Evolutionary conservation across 2,113 vertebrate species (phyloP), one percentile per base, ranked within the genome.

Genomic region (Sakesphorus luctuosus): DNA sequence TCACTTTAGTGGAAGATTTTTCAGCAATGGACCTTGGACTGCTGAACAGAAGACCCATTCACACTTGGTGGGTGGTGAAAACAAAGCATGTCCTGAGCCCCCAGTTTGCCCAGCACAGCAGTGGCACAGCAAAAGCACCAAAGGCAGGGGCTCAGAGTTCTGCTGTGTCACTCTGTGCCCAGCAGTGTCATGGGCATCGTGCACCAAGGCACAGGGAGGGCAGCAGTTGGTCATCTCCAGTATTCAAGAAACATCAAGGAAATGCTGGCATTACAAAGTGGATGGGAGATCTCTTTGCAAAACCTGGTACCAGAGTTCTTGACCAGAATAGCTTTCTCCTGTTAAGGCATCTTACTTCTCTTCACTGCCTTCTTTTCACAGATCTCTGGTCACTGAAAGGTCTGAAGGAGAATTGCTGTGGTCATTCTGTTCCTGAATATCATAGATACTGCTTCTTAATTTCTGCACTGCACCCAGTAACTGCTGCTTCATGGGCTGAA

Each of bases 111-210:
- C 80, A 69, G 46, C 11, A 2, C 28, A 19, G 3, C 23, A 44
- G 58, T 19, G 71, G 26, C 78, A 36, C 0, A 0, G 44, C 47
- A n/a, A n/a, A n/a, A n/a, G 35, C 71, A 71, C 36, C 46, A 46
- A 16, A n/a, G 18, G 8, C n/a, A 25, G 78, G 8, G 31, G 75
- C 59, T 47, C 47, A 61, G 40, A 47, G 28, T 33, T 65, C 63
- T 80, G 31, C 85, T 65, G 28, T 67, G 67, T 11, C 43, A 15
- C 47, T 20, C 8, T 56, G 20, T 46, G 52, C 53, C 66, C 61
- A 18, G 0, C 4, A 26, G 17, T 11, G 18, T 44, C 7, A 0
- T 2, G 33, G 28, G 31, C n/a, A 52, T 49, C 18, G 0, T 10
- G 8, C n/a, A 13, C 47, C 29, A 58, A 47, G 65, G 33, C 35